These are phyloP conservation scores for Parnassius glacialis DNA, from an alignment of 2,888 invertebrate species.

Conservation along the genomic window DNA sequence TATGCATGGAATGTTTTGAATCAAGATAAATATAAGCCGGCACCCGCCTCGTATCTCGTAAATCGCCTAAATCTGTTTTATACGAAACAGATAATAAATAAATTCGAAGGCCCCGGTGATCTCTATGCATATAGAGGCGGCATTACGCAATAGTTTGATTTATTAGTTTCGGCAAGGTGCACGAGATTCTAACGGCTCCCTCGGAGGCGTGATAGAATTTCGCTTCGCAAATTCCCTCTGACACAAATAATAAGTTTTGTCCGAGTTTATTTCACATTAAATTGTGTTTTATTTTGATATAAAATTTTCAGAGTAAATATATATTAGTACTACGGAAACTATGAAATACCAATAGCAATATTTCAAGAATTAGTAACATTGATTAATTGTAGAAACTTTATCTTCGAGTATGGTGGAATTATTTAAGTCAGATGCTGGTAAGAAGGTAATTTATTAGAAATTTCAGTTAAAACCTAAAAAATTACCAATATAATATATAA, in stretches of 20 bases:
- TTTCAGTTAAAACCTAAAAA: too few relatives aligned
- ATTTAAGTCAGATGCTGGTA: too few relatives aligned
- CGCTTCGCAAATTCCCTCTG: constrained; percentile 64
- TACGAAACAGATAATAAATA: constrained; percentile 64
- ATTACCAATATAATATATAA: too few relatives aligned
- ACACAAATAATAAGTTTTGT: constrained; percentile 19
- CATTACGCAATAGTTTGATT: constrained; percentile 78
- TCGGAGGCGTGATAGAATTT: constrained; percentile 68
- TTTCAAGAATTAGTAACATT: too few relatives aligned
- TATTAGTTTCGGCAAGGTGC: constrained; percentile 77
- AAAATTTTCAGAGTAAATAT: too few relatives aligned
- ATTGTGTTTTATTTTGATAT: too few relatives aligned
- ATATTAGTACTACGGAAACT: too few relatives aligned
- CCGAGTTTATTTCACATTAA: background rate
- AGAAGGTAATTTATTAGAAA: too few relatives aligned
- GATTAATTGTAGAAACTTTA: too few relatives aligned
- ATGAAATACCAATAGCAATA: too few relatives aligned
- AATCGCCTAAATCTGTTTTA: constrained; percentile 68
- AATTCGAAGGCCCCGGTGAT: constrained; percentile 58
- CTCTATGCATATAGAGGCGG: constrained; percentile 73
- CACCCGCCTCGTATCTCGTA: constrained; percentile 41
- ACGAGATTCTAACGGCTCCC: constrained; percentile 63
- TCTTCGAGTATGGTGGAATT: too few relatives aligned
- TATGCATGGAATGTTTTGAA: constrained; percentile 28
- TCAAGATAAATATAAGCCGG: constrained; percentile 38